Conservation (phyloP, 2,888 invertebrate species). For the Priapulus caudatus region DNA sequence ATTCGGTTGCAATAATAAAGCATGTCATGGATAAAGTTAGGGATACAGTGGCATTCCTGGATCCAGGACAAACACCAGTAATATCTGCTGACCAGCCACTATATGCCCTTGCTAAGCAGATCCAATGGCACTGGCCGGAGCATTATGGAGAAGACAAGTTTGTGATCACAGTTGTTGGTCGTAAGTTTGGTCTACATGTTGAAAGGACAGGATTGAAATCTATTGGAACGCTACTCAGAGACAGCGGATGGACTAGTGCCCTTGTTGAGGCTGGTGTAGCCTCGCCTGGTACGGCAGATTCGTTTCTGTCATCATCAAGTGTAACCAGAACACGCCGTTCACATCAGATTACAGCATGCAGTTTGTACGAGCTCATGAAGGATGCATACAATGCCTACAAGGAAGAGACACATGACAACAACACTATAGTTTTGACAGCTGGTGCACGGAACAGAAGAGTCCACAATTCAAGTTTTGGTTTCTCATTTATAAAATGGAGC, state of each 20-base stretch:
- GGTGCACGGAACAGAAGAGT: too few species aligned
- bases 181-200: conserved; percentile 30
- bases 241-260: conserved; percentile 25
- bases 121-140: conserved; percentile 28
- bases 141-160: conserved; percentile 24
- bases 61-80: conserved; percentile 26
- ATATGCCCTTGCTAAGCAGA: conserved; percentile 25
- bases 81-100: conserved; percentile 26
- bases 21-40: conserved; percentile 21
- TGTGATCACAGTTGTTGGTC: conserved; percentile 27
- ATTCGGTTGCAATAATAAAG: conserved; percentile 21
- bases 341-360: conserved; percentile 23
- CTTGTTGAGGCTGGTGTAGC: conserved; percentile 23
- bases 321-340: too few species aligned
- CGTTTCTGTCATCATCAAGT: too few species aligned
- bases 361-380: conserved; percentile 14
- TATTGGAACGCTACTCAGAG: conserved; percentile 22
- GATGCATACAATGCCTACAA: conserved; percentile 10
- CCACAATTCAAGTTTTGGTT: too few species aligned
- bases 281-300: conserved; percentile 24
- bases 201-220: conserved; percentile 26
- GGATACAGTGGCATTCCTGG: conserved; percentile 16
- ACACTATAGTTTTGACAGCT: too few species aligned
- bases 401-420: too few species aligned
- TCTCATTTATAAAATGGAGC: too few species aligned